Conservation (phyloP, 1,140 invertebrate genomes). For the Bombus confusus region DNA sequence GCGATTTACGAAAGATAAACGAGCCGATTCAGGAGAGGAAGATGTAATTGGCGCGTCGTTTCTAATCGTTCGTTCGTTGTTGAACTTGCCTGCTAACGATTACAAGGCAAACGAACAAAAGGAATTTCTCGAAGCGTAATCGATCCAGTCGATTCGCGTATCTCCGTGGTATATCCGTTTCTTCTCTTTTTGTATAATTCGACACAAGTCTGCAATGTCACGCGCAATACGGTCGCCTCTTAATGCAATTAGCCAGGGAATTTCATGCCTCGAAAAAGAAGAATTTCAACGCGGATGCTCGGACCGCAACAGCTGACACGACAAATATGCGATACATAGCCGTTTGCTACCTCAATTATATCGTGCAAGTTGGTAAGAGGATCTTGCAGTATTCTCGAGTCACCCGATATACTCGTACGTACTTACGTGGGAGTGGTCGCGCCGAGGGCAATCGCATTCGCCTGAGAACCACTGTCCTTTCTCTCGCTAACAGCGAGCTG, state of each 20-base stretch:
- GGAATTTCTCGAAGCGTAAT: background rate
- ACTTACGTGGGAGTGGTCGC: slow-evolving; percentile 38
- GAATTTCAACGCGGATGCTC: background rate
- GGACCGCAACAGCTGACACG: background rate
- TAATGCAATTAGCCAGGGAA: background rate
- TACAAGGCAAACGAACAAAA: background rate
- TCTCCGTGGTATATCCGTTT: background rate
- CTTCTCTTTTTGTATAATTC: background rate
- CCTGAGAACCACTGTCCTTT: slow-evolving; percentile 81
- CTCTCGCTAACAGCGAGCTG: slow-evolving; percentile 70
- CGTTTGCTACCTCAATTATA: too few relatives aligned
- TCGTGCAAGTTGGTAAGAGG: too few relatives aligned
- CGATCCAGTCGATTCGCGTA: background rate
- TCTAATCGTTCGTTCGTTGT: background rate
- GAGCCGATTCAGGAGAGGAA: background rate
- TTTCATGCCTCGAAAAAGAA: background rate
- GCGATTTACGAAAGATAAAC: background rate
- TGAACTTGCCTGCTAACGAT: background rate
- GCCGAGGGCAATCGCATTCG: background rate
- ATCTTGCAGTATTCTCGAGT: background rate
- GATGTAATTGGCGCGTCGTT: background rate
- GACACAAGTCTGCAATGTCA: background rate
- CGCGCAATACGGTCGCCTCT: background rate
- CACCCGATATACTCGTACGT: background rate
- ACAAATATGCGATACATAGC: background rate